Base-by-base conservation (phyloP, 1,140 invertebrate species). In the Conus betulinus region DNA sequence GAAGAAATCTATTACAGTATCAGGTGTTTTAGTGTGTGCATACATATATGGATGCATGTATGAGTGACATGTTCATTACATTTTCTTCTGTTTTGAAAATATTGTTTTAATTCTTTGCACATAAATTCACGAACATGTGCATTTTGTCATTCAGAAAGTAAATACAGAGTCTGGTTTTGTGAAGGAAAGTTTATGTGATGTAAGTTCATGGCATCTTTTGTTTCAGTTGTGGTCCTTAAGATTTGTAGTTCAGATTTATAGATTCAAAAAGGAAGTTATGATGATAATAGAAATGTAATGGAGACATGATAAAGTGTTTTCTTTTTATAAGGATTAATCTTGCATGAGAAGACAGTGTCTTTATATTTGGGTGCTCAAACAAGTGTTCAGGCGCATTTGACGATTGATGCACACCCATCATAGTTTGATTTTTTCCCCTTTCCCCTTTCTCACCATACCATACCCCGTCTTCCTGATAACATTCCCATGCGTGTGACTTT, bases 401-500 rank as follows among this genome's bases (percentile, higher is more conserved):
- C 55, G 25, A 20, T 39, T 55, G 55, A 85, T 67, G 60, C 23
- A 85, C 39, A 15, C 51, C n/a, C 27, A 17, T 60, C 67, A 25
- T 27, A 63, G 39, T 67, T 85, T 27, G 10, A 11, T 51, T n/a
- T 85, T 15, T 15, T 60, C 53, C 52, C n/a, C 10, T 63, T 11
- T 5, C 8, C 4, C 82, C 57, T 39, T 27, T 53, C 55, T 20
- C 82, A 67, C n/a, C 55, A 53, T 20, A 20, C 27, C 51, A 53
- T 23, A 20, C 27, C 51, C 71, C 52, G 25, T 25, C 25, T 78
- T 71, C 71, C 71, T 55, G 53, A 87, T 51, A 25, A 86, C 85
- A 87, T 87, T 87, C 85, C 85, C 74, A 13, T 87, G 85, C 85
- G 53, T 78, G 67, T 86, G 67, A 86, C 84, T 85, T 15, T 86